Conservation (phyloP, 1,140 invertebrate genomes). For the Ephestia elutella region DNA sequence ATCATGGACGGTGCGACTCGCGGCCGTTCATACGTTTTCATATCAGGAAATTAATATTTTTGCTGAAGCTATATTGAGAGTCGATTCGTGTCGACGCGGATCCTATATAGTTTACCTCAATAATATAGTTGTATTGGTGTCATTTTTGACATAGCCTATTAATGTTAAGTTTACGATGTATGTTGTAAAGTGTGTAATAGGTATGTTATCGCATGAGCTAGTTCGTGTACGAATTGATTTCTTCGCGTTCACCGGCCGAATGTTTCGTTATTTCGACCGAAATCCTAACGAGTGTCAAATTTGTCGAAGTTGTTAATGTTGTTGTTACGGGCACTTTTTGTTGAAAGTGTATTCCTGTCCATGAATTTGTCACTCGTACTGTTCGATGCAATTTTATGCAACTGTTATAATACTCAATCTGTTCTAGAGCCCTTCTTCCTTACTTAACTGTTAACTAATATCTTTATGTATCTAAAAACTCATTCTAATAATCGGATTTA, state of each 20-base stretch:
- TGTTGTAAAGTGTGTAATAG: slow-evolving; percentile 64
- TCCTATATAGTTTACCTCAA: slow-evolving; percentile 71
- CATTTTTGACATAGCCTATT: slow-evolving; percentile 71
- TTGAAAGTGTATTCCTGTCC: slow-evolving; percentile 28
- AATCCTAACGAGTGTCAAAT: slow-evolving; percentile 29
- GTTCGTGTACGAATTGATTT: slow-evolving; percentile 63
- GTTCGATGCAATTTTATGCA: slow-evolving; percentile 22
- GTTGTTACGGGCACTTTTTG: slow-evolving; percentile 36
- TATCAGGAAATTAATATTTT: slow-evolving; percentile 49
- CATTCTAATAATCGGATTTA: slow-evolving; percentile 15
- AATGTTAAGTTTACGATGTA: slow-evolving; percentile 64
- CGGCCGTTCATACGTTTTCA: slow-evolving; percentile 31
- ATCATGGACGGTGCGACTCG: slow-evolving; percentile 10
- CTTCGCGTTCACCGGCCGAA: slow-evolving; percentile 28
- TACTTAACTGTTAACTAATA: neutral
- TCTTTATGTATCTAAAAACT: neutral
- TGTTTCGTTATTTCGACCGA: slow-evolving; percentile 11
- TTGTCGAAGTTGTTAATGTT: slow-evolving; percentile 33
- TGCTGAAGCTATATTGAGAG: slow-evolving; percentile 41
- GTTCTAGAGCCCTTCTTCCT: slow-evolving; percentile 13
- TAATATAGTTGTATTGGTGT: slow-evolving; percentile 64
- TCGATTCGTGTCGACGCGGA: slow-evolving; percentile 43
- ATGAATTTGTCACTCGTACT: slow-evolving; percentile 24
- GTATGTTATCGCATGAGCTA: slow-evolving; percentile 41
- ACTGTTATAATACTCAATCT: slow-evolving; percentile 55